These are phyloP conservation scores for Magallana ariakensis DNA, from an alignment of 1,140 invertebrate genomes.

Conservation along the genomic window DNA sequence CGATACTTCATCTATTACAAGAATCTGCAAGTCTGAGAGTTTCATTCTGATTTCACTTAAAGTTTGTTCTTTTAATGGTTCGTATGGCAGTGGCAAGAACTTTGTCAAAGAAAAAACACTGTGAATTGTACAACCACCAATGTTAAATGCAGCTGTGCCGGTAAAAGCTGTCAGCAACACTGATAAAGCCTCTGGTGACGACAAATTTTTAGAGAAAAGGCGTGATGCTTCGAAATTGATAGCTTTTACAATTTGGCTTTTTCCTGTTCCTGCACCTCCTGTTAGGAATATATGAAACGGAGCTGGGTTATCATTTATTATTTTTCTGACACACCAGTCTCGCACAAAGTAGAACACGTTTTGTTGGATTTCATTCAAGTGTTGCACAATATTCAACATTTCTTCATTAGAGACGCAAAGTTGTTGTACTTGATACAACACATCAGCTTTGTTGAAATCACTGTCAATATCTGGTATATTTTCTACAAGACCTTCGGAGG, in stretches of 20 bases:
- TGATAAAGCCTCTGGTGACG: constrained; percentile 28
- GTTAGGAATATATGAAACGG: constrained; percentile 53
- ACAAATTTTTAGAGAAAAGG: constrained; percentile 15
- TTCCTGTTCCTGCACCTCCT: constrained; percentile 38
- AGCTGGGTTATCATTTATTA: constrained; percentile 19
- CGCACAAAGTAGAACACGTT: constrained; percentile 47
- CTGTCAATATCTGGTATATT: background rate
- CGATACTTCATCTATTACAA: no score
- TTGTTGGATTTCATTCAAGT: constrained; percentile 19
- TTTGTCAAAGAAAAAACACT: no score
- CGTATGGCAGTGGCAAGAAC: no score
- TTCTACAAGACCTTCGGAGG: background rate
- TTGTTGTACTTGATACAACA: background rate
- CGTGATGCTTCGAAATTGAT: constrained; percentile 47
- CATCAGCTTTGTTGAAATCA: background rate
- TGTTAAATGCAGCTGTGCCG: no score
- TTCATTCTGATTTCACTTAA: no score
- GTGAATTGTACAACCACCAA: no score
- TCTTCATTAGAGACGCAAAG: background rate
- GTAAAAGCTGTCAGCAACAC: no score
- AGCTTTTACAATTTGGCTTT: no score
- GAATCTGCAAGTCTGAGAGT: no score
- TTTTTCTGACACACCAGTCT: constrained; percentile 48
- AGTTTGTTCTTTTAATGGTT: no score
- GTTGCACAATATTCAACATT: background rate